These are phyloP conservation scores for Lithophane socia DNA, from an alignment of 2,888 invertebrate species.

Conservation along the genomic window DNA sequence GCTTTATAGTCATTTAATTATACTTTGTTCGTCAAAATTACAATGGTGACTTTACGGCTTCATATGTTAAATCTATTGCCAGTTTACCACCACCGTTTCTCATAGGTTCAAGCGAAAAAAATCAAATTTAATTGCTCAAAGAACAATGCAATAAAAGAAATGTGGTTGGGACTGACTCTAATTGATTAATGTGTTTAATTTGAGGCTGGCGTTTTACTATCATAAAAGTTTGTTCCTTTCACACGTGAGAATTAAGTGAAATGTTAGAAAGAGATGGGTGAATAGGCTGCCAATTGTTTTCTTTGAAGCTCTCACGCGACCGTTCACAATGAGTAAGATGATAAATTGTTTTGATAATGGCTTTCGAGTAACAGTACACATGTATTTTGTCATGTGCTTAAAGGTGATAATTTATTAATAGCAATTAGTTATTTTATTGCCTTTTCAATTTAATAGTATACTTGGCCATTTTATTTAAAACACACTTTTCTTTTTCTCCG, in stretches of 20 bases:
- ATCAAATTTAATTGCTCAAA: slow-evolving; percentile 63
- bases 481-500: not conserved
- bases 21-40: not conserved
- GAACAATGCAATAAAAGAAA: slow-evolving; percentile 72
- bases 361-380: slow-evolving; percentile 62
- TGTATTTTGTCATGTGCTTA: slow-evolving; percentile 36
- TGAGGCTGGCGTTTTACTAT: slow-evolving; percentile 67
- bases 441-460: slow-evolving; percentile 14
- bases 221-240: slow-evolving; percentile 61
- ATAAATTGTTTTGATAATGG: slow-evolving; percentile 79
- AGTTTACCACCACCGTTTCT: slow-evolving; percentile 35
- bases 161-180: slow-evolving; percentile 67
- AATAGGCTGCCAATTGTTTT: slow-evolving; percentile 70
- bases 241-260: slow-evolving; percentile 38
- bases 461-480: slow-evolving; percentile 11
- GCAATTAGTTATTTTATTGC: slow-evolving; percentile 24
- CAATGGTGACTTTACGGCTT: slow-evolving; percentile 2
- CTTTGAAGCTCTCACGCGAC: slow-evolving; percentile 73
- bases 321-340: slow-evolving; percentile 72
- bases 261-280: slow-evolving; percentile 56
- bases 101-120: slow-evolving; percentile 60
- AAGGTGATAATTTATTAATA: slow-evolving; percentile 32
- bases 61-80: slow-evolving; percentile 5
- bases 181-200: slow-evolving; percentile 80
- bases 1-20: slow-evolving; percentile 13